Evolutionary conservation across 1,140 invertebrate species (phyloP).

Genomic region (Antheraea mylitta): DNA sequence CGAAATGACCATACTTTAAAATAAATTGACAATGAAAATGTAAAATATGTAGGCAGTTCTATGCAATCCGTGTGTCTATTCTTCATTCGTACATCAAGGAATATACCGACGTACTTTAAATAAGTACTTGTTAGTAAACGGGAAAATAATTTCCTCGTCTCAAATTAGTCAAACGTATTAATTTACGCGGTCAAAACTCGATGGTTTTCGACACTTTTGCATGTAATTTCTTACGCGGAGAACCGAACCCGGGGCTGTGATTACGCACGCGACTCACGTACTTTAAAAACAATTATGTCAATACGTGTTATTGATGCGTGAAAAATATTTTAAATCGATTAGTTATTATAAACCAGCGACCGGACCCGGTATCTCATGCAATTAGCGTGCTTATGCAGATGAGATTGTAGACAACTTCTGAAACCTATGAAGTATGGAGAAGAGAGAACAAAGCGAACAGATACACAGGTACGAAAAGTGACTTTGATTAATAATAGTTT

Average conservation of each 20-base stretch:
- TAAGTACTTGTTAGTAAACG: neutral
- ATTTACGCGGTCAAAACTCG: neutral
- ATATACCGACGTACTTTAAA: neutral
- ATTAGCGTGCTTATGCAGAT: too few species aligned
- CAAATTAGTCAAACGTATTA: neutral
- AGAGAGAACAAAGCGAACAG: too few species aligned
- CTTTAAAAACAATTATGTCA: neutral
- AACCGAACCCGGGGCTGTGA: neutral
- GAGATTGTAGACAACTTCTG: too few species aligned
- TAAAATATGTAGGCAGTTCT: neutral
- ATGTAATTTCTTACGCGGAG: neutral
- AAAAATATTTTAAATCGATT: neutral
- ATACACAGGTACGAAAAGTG: too few species aligned
- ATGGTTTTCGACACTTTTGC: constrained; percentile 2
- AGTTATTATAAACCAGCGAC: too few species aligned
- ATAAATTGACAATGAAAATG: too few species aligned
- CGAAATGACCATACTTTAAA: too few species aligned
- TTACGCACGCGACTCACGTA: neutral
- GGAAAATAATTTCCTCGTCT: neutral
- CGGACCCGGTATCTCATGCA: too few species aligned
- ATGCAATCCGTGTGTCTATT: neutral
- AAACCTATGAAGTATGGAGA: too few species aligned
- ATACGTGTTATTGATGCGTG: neutral
- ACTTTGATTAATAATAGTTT: too few species aligned
- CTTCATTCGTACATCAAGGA: neutral